phyloP scores from a whole-genome alignment of 37 sponge, comb jelly and placozoan genomes.

The Chondrilla cf. caribensis region DNA sequence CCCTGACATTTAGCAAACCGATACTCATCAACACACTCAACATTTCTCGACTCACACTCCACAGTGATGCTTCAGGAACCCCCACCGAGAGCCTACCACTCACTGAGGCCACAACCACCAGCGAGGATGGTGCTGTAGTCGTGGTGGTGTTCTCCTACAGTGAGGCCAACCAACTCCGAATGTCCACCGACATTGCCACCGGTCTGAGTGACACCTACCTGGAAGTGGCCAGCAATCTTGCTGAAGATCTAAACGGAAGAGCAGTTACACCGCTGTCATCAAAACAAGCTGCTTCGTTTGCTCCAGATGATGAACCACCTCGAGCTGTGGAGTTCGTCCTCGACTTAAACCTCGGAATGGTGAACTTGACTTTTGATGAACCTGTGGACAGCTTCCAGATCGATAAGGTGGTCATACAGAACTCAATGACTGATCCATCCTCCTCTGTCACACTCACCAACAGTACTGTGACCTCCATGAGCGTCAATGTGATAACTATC shows the following conservation, averaged over 20 bases:
- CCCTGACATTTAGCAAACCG: conserved; percentile 69
- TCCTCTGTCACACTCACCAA: conserved; percentile 39
- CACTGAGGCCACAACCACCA: conserved; percentile 26
- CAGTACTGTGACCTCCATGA: conserved; percentile 30
- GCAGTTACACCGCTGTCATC: conserved; percentile 27
- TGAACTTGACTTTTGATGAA: conserved; percentile 84
- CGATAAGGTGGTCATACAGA: conserved; percentile 41
- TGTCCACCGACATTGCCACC: conserved; percentile 45
- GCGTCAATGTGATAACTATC: conserved; percentile 40
- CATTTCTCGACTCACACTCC: conserved; percentile 37
- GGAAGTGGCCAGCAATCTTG: conserved; percentile 37
- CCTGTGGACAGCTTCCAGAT: conserved; percentile 23
- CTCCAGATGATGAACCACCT: conserved; percentile 64
- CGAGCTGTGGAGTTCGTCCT: conserved; percentile 38
- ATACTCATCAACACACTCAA: conserved; percentile 30
- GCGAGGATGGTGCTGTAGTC: conserved; percentile 60
- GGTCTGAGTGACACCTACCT: conserved; percentile 59
- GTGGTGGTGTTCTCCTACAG: conserved; percentile 37
- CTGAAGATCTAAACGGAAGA: conserved; percentile 34
- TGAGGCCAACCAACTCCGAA: conserved; percentile 38
- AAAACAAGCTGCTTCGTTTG: conserved; percentile 51
- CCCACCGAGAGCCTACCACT: neutral
- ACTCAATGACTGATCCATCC: conserved; percentile 26
- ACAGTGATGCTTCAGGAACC: conserved; percentile 1
- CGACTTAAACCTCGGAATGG: conserved; percentile 51